phyloP scores from a whole-genome alignment of 1,140 invertebrate species.

The Euura lappo region DNA sequence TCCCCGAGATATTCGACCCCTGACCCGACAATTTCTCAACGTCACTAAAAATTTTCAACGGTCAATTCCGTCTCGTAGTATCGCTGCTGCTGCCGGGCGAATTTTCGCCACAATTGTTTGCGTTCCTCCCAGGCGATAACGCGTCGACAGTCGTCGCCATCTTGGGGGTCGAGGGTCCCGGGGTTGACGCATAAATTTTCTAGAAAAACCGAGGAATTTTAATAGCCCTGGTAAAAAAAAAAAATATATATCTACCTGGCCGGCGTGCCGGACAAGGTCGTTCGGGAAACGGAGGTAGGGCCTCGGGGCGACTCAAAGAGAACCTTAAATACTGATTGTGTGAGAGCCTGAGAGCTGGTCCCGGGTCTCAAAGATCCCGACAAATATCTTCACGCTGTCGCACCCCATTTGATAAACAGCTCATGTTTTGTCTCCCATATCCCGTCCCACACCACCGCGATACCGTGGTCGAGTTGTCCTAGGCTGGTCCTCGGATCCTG shows the following conservation, averaged over 20 bases:
- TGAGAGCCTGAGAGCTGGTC: not conserved
- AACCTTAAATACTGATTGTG: not conserved
- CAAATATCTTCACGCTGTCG: slow-evolving; percentile 11
- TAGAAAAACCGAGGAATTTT: too few relatives aligned
- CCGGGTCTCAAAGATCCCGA: not conserved
- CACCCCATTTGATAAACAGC: not conserved
- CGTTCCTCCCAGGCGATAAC: too few relatives aligned
- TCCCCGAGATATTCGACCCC: too few relatives aligned
- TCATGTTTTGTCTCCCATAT: not conserved
- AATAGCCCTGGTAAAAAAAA: too few relatives aligned
- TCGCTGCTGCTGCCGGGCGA: too few relatives aligned
- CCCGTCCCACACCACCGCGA: not conserved
- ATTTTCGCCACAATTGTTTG: too few relatives aligned
- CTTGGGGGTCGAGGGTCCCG: too few relatives aligned
- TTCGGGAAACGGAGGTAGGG: not conserved
- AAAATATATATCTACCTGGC: not conserved
- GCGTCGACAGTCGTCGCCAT: too few relatives aligned
- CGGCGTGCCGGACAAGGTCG: slow-evolving; percentile 5
- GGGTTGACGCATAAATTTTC: too few relatives aligned
- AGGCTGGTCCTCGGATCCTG: not conserved
- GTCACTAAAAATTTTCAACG: too few relatives aligned
- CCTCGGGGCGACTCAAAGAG: not conserved
- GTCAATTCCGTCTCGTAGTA: too few relatives aligned
- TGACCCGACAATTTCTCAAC: too few relatives aligned
- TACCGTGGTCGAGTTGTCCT: not conserved